These are phyloP conservation scores for Cacatua alba DNA, from an alignment of 2,113 vertebrate genomes.

Conservation along the genomic window DNA sequence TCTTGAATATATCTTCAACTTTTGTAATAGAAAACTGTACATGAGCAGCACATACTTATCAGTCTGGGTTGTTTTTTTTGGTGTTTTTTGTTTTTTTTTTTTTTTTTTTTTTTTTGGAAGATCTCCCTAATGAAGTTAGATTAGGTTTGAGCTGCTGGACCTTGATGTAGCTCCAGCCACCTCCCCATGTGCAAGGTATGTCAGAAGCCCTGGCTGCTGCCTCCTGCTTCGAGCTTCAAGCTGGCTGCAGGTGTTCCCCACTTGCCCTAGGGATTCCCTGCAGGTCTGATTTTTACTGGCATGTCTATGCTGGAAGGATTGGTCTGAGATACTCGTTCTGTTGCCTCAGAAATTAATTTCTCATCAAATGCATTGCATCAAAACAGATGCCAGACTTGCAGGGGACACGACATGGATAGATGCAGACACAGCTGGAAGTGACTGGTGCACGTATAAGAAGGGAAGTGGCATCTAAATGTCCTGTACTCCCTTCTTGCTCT, in stretches of 20 bases:
- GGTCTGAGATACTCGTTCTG: rapidly evolving
- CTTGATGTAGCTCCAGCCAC: not conserved
- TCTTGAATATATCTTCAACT: not conserved
- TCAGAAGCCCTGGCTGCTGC: not conserved
- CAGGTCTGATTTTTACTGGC: not conserved
- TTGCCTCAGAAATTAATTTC: not conserved
- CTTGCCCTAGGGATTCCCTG: not conserved
- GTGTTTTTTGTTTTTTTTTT: no score
- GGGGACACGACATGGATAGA: not conserved
- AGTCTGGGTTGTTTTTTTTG: not conserved
- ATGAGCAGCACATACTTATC: not conserved
- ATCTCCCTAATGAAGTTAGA: not conserved
- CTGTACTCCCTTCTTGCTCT: not conserved
- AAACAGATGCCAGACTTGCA: not conserved
- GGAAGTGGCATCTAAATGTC: not conserved
- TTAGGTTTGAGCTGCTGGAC: not conserved
- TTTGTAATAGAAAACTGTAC: not conserved
- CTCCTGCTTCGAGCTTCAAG: not conserved
- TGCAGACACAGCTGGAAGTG: not conserved
- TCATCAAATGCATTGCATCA: not conserved
- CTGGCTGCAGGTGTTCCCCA: not conserved
- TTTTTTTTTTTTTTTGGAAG: not conserved
- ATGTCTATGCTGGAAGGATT: not conserved
- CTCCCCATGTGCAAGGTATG: not conserved
- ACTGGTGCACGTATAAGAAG: not conserved